These are phyloP conservation scores for Haliclona indistincta DNA, from an alignment of 37 sponge, comb jelly and placozoan genomes.

Conservation along the genomic window DNA sequence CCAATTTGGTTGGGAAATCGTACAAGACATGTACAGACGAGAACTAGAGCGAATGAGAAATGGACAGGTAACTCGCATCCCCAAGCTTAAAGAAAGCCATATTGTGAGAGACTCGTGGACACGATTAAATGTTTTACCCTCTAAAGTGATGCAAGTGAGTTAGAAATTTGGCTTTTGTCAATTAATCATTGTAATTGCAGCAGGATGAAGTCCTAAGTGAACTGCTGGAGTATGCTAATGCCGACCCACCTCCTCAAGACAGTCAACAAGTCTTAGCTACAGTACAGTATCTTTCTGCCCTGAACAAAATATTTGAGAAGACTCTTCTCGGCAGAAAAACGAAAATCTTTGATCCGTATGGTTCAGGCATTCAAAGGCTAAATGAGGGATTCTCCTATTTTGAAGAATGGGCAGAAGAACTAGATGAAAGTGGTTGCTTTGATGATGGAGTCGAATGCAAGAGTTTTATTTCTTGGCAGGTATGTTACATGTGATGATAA, in stretches of 20 bases:
- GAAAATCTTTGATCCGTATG: too few relatives aligned
- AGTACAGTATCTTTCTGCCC: slow-evolving; percentile 12
- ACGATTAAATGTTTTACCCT: too few relatives aligned
- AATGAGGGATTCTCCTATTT: too few relatives aligned
- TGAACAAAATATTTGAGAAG: slow-evolving; percentile 19
- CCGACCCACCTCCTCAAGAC: slow-evolving; percentile 16
- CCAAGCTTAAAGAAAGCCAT: too few relatives aligned
- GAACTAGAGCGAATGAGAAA: too few relatives aligned
- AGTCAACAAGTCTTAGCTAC: background rate
- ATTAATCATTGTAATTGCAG: background rate
- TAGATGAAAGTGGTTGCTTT: too few relatives aligned
- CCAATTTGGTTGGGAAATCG: too few relatives aligned
- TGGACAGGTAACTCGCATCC: too few relatives aligned
- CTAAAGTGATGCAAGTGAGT: slow-evolving; percentile 33
- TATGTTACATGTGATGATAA: background rate
- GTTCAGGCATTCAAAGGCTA: too few relatives aligned
- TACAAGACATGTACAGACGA: too few relatives aligned
- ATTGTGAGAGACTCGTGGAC: too few relatives aligned
- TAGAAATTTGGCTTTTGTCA: background rate
- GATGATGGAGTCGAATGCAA: too few relatives aligned
- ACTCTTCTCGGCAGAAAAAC: slow-evolving; percentile 1
- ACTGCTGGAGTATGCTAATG: slow-evolving; percentile 8
- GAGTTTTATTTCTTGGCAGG: slow-evolving; percentile 22
- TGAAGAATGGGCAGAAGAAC: background rate
- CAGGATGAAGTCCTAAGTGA: slow-evolving; percentile 42